These are phyloP conservation scores for Drosophila fungiperda DNA, from an alignment of 2,888 invertebrate species.

Conservation along the genomic window DNA sequence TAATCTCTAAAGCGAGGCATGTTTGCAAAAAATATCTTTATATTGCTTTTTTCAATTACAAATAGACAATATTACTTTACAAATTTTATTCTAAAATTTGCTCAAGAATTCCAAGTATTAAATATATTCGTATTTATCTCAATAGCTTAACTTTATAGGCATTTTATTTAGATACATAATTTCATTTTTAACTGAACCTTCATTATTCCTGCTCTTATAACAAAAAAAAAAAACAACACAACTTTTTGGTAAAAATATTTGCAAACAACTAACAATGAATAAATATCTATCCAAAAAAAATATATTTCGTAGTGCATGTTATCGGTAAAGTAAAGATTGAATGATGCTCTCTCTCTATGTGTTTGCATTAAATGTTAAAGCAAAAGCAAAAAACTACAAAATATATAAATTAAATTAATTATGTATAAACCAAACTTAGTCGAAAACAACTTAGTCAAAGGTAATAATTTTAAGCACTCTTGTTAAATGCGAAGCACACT, in stretches of 20 bases:
- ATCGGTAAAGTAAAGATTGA: constrained; percentile 46
- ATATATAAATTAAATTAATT: constrained; percentile 63
- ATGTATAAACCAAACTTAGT: constrained; percentile 67
- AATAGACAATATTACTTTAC: not conserved
- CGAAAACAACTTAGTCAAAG: constrained; percentile 71
- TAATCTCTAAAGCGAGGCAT: not conserved
- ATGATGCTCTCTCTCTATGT: constrained; percentile 61
- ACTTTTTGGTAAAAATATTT: constrained; percentile 36
- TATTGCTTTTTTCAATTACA: not conserved
- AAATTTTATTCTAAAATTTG: constrained; percentile 6
- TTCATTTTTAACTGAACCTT: not conserved
- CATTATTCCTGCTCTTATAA: constrained; percentile 1
- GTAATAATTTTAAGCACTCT: constrained; percentile 74
- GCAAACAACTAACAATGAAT: constrained; percentile 12
- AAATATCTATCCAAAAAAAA: constrained; percentile 37
- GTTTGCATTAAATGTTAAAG: constrained; percentile 68
- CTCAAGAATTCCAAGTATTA: constrained; percentile 18
- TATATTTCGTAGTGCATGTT: constrained; percentile 54
- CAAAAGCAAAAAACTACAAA: constrained; percentile 37
- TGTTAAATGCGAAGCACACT: constrained; percentile 61
- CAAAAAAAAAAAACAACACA: not conserved
- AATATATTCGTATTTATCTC: not conserved
- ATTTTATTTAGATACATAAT: not conserved
- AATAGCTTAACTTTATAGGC: not conserved
- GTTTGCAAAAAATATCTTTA: not conserved